Evolutionary conservation across 2,113 vertebrate genomes (phyloP), one percentile per base, ranked within the genome.

Genomic region (Anhinga rufa): DNA sequence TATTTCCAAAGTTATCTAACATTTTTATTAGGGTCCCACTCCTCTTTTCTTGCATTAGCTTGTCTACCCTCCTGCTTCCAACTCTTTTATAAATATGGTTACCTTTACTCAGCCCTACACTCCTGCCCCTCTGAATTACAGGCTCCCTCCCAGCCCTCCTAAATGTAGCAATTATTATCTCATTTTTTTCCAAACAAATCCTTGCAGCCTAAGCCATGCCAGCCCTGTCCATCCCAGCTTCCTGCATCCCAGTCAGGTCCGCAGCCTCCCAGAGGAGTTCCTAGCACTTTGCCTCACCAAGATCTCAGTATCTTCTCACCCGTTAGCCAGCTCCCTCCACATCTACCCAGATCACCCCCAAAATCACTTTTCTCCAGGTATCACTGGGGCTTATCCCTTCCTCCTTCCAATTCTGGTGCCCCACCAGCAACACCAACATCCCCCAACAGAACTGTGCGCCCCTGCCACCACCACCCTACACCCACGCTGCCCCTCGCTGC

Each of bases 401-500:
- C 71, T 69, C 20, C 24, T 88, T 88, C 44, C 62, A 49, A 22
- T 61, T n/a, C 71, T 74, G 15, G 10, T 61, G 34, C 17, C 46
- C 40, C 17, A 54, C 9, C 24, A 65, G 28, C 65, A 31, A 46
- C 46, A 58, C 9, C 12, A 81, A 61, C 12, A 75, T 36, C 8
- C 8, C 34, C 16, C 46, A 51, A 29, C 3, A 66, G 28, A 92
- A 74, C 29, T 25, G 51, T 38, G 5, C 0, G 2, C 14, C 51
- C 14, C 40, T 75, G 20, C 34, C 25, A 51, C 49, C 52, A 28
- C n/a, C 58, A 38, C 15, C 14, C 25, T 14, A 26, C 10, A 38
- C 6, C 40, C 32, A 22, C 3, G 0, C 49, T 61, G 29, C 7
- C 18, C 22, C 66, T 57, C 55, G 61, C 5, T 0, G 2, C 18